phyloP scores from a whole-genome alignment of 2,888 invertebrate genomes.

The Trypoxylon attenuatum region DNA sequence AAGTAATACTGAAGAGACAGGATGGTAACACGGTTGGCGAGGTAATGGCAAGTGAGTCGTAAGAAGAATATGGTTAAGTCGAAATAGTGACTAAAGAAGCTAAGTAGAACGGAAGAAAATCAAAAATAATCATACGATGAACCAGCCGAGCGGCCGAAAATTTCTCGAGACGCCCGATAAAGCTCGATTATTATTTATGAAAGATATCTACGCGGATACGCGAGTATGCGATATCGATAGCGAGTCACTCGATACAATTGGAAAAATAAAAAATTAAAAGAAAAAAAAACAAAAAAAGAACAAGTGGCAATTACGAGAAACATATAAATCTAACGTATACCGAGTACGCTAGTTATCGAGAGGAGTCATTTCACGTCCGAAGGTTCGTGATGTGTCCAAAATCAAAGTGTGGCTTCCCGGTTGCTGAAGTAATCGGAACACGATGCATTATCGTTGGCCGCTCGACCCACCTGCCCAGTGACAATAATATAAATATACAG shows the following conservation, averaged over 20 bases:
- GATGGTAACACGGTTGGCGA: slow-evolving; percentile 62
- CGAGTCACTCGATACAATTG: slow-evolving; percentile 10
- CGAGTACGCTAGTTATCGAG: slow-evolving; percentile 41
- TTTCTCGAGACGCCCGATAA: too few relatives aligned
- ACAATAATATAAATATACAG: slow-evolving; percentile 58
- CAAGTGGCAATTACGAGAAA: slow-evolving; percentile 18
- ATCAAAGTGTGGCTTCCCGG: slow-evolving; percentile 42
- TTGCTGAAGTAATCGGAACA: slow-evolving; percentile 42
- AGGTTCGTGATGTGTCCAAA: slow-evolving; percentile 43
- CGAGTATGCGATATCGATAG: background rate
- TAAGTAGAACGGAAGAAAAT: slow-evolving; percentile 52
- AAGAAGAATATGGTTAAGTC: slow-evolving; percentile 56
- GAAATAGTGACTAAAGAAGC: slow-evolving; percentile 54
- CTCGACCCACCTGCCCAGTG: slow-evolving; percentile 65
- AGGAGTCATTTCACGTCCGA: slow-evolving; percentile 46
- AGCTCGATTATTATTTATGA: slow-evolving; percentile 11
- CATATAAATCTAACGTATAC: slow-evolving; percentile 41
- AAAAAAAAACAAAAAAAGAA: too few relatives aligned
- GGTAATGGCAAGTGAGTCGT: slow-evolving; percentile 60
- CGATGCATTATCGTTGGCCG: slow-evolving; percentile 57
- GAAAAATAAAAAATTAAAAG: too few relatives aligned
- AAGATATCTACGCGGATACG: slow-evolving; percentile 3
- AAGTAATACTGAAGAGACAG: slow-evolving; percentile 58
- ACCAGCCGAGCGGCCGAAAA: slow-evolving; percentile 62
- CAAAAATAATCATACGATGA: slow-evolving; percentile 45